phyloP scores from a whole-genome alignment of 64 coral and sea anemone species.

The Montipora sp. region DNA sequence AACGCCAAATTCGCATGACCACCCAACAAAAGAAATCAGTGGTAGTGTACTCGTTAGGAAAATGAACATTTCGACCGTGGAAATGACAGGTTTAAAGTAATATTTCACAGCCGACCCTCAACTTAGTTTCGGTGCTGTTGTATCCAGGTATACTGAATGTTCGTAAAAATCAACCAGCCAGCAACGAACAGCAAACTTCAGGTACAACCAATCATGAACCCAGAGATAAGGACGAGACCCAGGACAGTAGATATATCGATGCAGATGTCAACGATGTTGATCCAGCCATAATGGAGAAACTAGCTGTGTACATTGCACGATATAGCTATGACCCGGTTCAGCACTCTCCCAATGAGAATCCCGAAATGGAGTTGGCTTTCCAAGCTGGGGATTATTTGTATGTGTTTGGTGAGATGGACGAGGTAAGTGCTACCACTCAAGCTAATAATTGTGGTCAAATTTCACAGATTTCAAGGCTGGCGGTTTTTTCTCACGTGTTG shows the following conservation, averaged over 20 bases:
- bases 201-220: not conserved
- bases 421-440: constrained; percentile 54
- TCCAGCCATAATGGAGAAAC: constrained; percentile 60
- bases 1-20: no score
- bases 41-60: no score
- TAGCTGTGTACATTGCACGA: constrained; percentile 91
- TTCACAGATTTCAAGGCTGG: no score
- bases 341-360: constrained; percentile 95
- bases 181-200: not conserved
- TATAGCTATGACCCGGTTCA: constrained; percentile 97
- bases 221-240: not conserved
- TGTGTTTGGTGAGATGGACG: constrained; percentile 96
- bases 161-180: not conserved
- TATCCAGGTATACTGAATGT: constrained; percentile 29
- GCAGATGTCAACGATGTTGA: constrained; percentile 29
- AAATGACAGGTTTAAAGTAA: no score
- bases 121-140: not conserved
- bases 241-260: constrained; percentile 1
- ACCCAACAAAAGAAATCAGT: no score
- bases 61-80: no score
- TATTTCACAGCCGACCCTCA: not conserved
- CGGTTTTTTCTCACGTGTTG: no score
- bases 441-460: no score
- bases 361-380: constrained; percentile 94
- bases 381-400: constrained; percentile 98